A percentile compares a stretch with the other conserved stretches of the same genome.
Evolutionary conservation across 2,113 vertebrate species (phyloP).

Genomic region (Hipposideros armiger): DNA sequence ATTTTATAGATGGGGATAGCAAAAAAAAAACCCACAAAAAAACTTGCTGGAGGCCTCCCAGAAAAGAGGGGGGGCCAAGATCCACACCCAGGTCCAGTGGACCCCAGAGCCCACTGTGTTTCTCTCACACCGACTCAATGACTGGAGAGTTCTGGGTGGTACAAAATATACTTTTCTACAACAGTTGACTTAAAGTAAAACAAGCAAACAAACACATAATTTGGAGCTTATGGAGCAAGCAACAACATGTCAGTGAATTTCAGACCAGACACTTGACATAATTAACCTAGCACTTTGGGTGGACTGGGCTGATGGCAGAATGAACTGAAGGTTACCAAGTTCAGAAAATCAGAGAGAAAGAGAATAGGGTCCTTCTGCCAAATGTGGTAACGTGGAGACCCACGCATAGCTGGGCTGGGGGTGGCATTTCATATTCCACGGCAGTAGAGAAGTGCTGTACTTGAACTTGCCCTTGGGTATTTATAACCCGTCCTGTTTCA

Average conservation of each 20-base stretch:
- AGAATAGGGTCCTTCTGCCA: neutral
- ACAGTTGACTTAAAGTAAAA: neutral
- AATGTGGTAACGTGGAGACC: fast-evolving
- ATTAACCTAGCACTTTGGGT: neutral
- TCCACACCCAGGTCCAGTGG: neutral
- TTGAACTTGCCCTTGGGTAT: neutral
- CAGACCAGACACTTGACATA: neutral
- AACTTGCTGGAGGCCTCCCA: neutral
- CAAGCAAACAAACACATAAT: neutral
- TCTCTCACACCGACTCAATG: neutral
- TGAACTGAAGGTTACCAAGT: neutral
- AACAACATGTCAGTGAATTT: neutral
- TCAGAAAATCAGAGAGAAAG: neutral
- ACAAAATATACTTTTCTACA: neutral
- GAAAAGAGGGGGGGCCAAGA: neutral
- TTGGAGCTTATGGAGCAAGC: neutral
- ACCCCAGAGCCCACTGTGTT: neutral
- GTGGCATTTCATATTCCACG: fast-evolving
- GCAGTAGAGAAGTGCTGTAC: neutral
- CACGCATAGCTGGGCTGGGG: fast-evolving
- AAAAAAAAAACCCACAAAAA: no score
- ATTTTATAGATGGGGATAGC: neutral
- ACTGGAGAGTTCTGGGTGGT: neutral
- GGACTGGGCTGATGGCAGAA: neutral
- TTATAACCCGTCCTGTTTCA: neutral